phyloP scores from a whole-genome alignment of 2,113 vertebrate species.

The Eleginops maclovinus region DNA sequence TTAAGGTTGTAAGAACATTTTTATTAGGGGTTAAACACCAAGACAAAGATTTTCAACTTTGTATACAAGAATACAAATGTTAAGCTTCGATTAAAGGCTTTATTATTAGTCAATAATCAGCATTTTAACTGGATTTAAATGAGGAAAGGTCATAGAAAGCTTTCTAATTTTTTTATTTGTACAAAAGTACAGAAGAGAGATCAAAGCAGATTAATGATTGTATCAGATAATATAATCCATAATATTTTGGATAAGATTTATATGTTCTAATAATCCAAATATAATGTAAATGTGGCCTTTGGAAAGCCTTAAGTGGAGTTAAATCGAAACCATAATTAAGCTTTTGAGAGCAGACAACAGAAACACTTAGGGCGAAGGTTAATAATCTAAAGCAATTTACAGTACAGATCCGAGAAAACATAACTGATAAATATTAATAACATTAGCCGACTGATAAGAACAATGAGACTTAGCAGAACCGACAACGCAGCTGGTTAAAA shows the following conservation, averaged over 20 bases:
- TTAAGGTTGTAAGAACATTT: neutral
- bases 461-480: neutral
- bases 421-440: neutral
- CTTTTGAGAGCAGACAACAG: neutral
- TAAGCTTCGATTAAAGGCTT: neutral
- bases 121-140: neutral
- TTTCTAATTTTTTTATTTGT: neutral
- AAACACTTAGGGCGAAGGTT: neutral
- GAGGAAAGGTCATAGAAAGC: neutral
- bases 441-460: neutral
- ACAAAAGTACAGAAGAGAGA: too few relatives aligned
- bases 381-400: neutral
- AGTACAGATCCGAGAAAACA: constrained; percentile 7
- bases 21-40: neutral
- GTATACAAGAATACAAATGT: neutral
- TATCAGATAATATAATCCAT: neutral
- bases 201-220: neutral
- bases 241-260: too few relatives aligned
- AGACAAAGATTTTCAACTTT: neutral
- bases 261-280: too few relatives aligned
- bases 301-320: too few relatives aligned
- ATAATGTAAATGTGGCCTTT: too few relatives aligned
- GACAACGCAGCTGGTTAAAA: neutral
- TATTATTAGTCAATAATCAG: neutral
- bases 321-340: neutral